phyloP scores from a whole-genome alignment of 2,797 vertebrate genomes.

The Linurgus olivaceus region DNA sequence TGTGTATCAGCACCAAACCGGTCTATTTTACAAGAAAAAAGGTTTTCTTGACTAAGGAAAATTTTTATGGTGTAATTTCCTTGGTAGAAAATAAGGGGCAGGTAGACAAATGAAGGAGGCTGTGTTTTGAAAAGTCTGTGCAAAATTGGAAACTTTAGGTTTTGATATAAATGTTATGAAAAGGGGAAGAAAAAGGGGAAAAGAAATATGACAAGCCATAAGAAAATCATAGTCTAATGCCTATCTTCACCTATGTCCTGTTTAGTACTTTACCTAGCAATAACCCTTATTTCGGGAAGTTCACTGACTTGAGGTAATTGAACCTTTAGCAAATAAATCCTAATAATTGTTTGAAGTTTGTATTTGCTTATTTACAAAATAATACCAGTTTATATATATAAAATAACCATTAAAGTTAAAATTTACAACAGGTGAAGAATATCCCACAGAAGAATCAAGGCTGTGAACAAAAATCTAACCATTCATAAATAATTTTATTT shows the following conservation, averaged over 20 bases:
- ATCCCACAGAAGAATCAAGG: background rate
- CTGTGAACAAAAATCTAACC: background rate
- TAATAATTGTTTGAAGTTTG: background rate
- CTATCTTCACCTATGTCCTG: background rate
- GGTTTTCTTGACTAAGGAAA: background rate
- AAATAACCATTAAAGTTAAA: background rate
- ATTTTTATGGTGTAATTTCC: background rate
- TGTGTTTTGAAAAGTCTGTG: background rate
- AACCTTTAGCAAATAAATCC: background rate
- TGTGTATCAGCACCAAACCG: background rate
- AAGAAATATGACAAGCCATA: background rate
- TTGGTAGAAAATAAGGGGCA: background rate
- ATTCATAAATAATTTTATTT: background rate
- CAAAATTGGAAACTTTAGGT: background rate
- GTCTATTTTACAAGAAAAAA: background rate
- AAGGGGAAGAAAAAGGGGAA: background rate
- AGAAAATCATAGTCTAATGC: background rate
- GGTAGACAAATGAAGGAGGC: background rate
- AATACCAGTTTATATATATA: background rate
- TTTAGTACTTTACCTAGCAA: background rate
- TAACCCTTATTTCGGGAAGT: background rate
- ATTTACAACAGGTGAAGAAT: background rate
- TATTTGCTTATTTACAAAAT: background rate
- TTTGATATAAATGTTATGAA: background rate
- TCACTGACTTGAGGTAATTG: background rate